phyloP scores from a whole-genome alignment of 2,888 invertebrate species.

The Halocaridina rubra region DNA sequence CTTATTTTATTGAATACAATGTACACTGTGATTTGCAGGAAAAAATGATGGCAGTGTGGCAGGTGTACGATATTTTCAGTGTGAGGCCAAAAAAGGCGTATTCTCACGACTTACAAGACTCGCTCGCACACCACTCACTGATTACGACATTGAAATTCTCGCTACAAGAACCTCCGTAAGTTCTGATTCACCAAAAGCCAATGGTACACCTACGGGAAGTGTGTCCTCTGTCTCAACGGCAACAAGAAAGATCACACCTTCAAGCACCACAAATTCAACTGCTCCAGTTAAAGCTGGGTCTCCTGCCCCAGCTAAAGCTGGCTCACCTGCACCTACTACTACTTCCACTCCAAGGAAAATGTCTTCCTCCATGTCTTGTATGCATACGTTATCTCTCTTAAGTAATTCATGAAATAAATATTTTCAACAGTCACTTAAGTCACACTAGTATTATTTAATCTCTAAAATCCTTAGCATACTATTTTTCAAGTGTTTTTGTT shows the following conservation, averaged over 20 bases:
- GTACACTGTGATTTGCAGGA: slow-evolving; percentile 74
- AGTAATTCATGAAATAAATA: too few species aligned
- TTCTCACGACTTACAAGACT: slow-evolving; percentile 89
- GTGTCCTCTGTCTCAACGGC: slow-evolving; percentile 30
- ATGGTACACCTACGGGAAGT: slow-evolving; percentile 39
- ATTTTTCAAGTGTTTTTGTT: too few species aligned
- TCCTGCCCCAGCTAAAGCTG: slow-evolving; percentile 21
- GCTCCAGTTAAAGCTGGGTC: background rate
- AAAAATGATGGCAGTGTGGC: slow-evolving; percentile 97
- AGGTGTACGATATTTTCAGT: slow-evolving; percentile 92
- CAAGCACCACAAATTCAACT: background rate
- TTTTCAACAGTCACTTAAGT: too few species aligned
- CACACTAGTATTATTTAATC: too few species aligned
- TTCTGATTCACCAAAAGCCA: slow-evolving; percentile 41
- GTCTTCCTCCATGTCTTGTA: slow-evolving; percentile 23
- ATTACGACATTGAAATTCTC: slow-evolving; percentile 52
- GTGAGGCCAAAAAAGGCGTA: slow-evolving; percentile 91
- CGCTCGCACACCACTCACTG: slow-evolving; percentile 76
- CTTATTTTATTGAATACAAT: too few species aligned
- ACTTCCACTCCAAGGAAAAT: slow-evolving; percentile 42
- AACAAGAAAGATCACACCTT: slow-evolving; percentile 3
- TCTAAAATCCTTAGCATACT: too few species aligned
- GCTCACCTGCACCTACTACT: slow-evolving; percentile 35
- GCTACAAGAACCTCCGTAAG: slow-evolving; percentile 13
- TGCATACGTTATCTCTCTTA: too few species aligned